phyloP scores from a whole-genome alignment of 2,113 vertebrate species.

The Corydoras maculifer region DNA sequence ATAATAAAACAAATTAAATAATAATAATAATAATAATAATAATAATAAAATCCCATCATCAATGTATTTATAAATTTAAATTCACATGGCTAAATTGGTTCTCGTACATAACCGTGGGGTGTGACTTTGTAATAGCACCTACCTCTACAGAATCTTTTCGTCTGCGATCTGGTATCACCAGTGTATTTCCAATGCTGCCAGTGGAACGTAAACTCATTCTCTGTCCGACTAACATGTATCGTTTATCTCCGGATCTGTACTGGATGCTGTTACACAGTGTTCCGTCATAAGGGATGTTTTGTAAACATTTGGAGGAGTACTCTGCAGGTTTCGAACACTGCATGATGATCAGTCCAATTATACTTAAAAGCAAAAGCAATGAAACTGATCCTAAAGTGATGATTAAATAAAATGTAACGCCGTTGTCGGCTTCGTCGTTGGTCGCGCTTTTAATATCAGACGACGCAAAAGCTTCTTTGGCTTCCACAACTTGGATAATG shows the following conservation, averaged over 20 bases:
- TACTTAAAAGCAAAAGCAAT: constrained; percentile 48
- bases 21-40: too few relatives aligned
- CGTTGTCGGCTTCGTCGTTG: constrained; percentile 37
- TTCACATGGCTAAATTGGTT: too few relatives aligned
- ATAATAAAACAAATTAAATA: too few relatives aligned
- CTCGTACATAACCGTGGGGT: too few relatives aligned
- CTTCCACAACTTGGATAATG: constrained; percentile 38
- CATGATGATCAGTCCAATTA: constrained; percentile 47
- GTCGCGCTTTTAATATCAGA: constrained; percentile 44
- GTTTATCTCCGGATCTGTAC: constrained; percentile 59
- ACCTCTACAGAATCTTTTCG: constrained; percentile 16
- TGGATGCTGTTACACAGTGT: constrained; percentile 62
- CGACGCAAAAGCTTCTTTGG: constrained; percentile 46
- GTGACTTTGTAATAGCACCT: neutral
- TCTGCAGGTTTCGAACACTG: constrained; percentile 49
- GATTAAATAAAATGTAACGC: constrained; percentile 50
- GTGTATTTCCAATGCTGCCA: constrained; percentile 42
- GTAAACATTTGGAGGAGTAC: constrained; percentile 49
- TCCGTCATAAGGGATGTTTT: constrained; percentile 51
- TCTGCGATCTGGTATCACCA: constrained; percentile 36
- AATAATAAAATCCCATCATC: too few relatives aligned
- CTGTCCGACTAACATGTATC: constrained; percentile 58
- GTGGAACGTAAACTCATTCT: constrained; percentile 58
- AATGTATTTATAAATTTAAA: too few relatives aligned
- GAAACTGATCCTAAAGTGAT: constrained; percentile 54